Evolutionary conservation across 2,888 invertebrate species (phyloP), one percentile per base, ranked within the genome.

Genomic region (Entomobrya proxima): DNA sequence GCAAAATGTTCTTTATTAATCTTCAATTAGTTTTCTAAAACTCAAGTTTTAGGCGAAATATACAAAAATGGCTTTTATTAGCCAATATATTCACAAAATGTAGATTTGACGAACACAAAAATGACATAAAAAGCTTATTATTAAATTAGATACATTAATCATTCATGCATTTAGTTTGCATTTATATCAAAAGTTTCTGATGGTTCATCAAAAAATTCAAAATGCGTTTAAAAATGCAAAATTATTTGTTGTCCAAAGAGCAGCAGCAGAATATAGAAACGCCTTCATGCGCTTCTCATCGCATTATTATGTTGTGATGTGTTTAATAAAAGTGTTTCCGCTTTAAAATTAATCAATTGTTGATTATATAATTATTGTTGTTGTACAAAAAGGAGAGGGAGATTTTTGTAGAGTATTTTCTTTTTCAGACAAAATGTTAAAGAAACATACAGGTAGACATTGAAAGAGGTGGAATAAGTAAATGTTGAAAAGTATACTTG

Each of bases 361-460:
- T n/a, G n/a, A n/a, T n/a, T n/a, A n/a, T n/a, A 55, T 24, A 55
- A 61, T 61, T 35, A 35, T 61, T 18, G 35, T 61, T 35, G 18
- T 61, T 18, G n/a, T 61, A 32, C 32, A 61, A 61, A 61, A 61
- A 61, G 35, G 35, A 35, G 61, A 61, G 61, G 35, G 61, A n/a
- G 61, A 61, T 35, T 58, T 61, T 35, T 61, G 30, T 61, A n/a
- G n/a, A 35, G 27, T 58, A 24, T 24, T 32, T 61, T 61, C n/a
- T n/a, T n/a, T n/a, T n/a, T n/a, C n/a, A n/a, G 47, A 69, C 35
- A 69, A 69, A 69, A 69, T 69, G 44, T 69, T 35, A 32, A 61
- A 61, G 35, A 61, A 52, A 52, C 52, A 35, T 35, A 35, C 13
- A 61, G 2, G 18, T 18, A 61, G n/a, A 44, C 9, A 44, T 15